Percentiles rank a stretch among this genome's conserved stretches.
Conservation (phyloP, 2,113 vertebrate species). For the Mungos mungo region DNA sequence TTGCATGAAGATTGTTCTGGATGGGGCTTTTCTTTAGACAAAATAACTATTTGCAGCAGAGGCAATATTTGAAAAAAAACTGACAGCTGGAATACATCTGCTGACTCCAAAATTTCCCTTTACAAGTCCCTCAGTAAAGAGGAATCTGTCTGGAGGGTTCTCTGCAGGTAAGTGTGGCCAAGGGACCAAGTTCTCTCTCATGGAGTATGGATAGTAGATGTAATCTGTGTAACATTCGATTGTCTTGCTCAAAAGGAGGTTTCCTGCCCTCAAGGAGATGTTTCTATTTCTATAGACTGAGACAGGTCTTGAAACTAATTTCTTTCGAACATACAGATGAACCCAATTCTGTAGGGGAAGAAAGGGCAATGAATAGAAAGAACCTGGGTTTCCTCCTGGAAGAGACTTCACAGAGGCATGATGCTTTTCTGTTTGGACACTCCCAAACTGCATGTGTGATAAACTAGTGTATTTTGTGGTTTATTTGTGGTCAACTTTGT, state of each 20-base stretch:
- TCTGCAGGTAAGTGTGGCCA: neutral
- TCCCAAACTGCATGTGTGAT: neutral
- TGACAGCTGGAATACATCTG: neutral
- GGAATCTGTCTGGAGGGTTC: neutral
- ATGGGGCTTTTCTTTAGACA: neutral
- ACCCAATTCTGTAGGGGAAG: neutral
- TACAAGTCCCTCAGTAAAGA: neutral
- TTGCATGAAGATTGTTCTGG: neutral
- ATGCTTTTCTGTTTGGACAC: neutral
- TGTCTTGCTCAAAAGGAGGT: neutral
- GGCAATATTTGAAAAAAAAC: neutral
- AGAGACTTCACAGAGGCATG: neutral
- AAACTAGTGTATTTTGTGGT: neutral
- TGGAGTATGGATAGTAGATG: neutral
- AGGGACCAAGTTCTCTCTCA: neutral
- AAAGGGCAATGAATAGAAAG: neutral
- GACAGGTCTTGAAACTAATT: neutral
- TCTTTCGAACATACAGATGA: neutral
- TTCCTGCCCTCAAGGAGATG: neutral
- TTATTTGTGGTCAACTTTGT: neutral
- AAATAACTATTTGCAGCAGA: neutral
- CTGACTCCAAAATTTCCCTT: neutral
- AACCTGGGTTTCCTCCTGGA: neutral
- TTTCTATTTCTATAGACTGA: neutral
- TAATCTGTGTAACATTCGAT: neutral